Base-by-base conservation (phyloP, 1,140 invertebrate genomes). In the Portunus trituberculatus region DNA sequence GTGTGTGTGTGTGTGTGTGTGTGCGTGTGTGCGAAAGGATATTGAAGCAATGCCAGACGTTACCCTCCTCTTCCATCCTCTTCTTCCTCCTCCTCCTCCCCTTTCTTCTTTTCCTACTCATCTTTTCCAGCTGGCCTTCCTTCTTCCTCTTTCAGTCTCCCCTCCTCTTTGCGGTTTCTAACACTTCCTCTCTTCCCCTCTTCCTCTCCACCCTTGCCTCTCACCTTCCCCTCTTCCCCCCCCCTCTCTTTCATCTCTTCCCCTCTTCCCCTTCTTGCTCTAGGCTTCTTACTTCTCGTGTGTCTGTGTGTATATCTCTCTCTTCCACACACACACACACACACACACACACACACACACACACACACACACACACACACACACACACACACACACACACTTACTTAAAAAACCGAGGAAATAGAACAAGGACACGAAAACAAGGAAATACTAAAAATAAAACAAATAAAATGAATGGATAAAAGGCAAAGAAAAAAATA, bases 1-100 rank as follows among this genome's bases (percentile, higher is more conserved):
- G 83, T 86, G 83, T 86, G 83, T 86, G 83, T 86, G 83, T 86
- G 83, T 86, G 83, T 86, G 83, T 86, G 83, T 86, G 83, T 86
- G 83, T 86, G 83, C n/a, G 83, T 86, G 83, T 86, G 83, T 86
- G 83, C n/a, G 83, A 16, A 31, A 12, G 31, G 39, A 25, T 29
- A 39, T 25, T 6, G 8, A 32, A 89, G n/a, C 39, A 39, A 39
- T 39, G 39, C 39, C 39, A 39, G 39, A 39, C 39, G 39, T 39
- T 39, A 39, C 6, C n/a, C n/a, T 20, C n/a, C n/a, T 8, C 20
- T 29, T 20, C 32, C 14, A 1, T 20, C 1, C 32, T 86, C 84
- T 86, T 86, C 84, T 25, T 20, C 84, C 14, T 86, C 84, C 28
- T 16, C 8, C 84, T n/a, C 84, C 28, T 20, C n/a, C 28, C 84